Evolutionary conservation across 2,888 invertebrate genomes (phyloP).

Genomic region (Operophtera brumata): DNA sequence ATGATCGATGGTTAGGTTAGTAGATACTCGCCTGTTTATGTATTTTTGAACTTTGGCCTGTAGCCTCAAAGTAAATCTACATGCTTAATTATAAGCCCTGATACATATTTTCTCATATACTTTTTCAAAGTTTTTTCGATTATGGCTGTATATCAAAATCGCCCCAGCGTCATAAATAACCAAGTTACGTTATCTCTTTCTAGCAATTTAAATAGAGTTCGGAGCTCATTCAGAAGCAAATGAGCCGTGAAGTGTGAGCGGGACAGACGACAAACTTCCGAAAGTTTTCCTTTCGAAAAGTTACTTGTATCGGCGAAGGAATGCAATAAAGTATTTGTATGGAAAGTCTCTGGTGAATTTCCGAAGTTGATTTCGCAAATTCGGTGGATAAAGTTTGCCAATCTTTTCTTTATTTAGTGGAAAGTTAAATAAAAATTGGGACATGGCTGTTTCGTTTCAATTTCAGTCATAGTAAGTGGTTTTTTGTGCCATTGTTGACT

Average conservation of each 20-base stretch:
- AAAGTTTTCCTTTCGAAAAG: slow-evolving; percentile 26
- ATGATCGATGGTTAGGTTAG: no score
- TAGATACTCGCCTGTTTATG: no score
- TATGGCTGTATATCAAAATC: slow-evolving; percentile 23
- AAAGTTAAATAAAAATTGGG: slow-evolving; percentile 9
- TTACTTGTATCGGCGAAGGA: slow-evolving; percentile 27
- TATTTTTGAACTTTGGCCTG: no score
- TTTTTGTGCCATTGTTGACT: background rate
- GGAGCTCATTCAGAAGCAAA: slow-evolving; percentile 39
- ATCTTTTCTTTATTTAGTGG: slow-evolving; percentile 21
- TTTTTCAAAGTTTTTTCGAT: slow-evolving; percentile 7
- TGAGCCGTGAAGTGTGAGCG: slow-evolving; percentile 36
- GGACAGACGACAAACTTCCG: slow-evolving; percentile 26
- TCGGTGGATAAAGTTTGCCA: slow-evolving; percentile 22
- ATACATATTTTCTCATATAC: no score
- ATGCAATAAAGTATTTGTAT: slow-evolving; percentile 26
- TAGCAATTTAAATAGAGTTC: slow-evolving; percentile 41
- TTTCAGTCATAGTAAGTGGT: background rate
- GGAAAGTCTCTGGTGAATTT: slow-evolving; percentile 21
- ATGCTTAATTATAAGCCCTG: background rate
- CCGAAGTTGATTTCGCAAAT: slow-evolving; percentile 22
- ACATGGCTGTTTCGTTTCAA: slow-evolving; percentile 3
- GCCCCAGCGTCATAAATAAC: slow-evolving; percentile 26
- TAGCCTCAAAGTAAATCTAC: background rate
- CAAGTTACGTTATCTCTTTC: slow-evolving; percentile 31